Conservation (phyloP, 2,888 invertebrate species). For the Apamea crenata region DNA sequence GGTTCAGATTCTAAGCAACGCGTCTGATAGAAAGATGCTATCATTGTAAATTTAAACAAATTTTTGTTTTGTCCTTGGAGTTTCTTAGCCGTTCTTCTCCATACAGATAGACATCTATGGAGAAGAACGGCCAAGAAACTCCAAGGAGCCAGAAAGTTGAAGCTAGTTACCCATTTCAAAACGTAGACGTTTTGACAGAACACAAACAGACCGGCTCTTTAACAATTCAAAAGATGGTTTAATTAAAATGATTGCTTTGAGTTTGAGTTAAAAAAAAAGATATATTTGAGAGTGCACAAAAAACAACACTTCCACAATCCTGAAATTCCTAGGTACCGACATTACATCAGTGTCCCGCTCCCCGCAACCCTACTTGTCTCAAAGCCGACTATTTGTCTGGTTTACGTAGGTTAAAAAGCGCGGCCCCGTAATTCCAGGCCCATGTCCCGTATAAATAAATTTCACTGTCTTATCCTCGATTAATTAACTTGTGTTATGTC, state of each 20-base stretch:
- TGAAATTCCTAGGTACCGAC: background rate
- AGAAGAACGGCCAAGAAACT: too few relatives aligned
- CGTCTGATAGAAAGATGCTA: too few relatives aligned
- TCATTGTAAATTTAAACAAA: background rate
- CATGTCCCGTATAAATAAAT: constrained; percentile 73
- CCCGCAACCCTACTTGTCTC: constrained; percentile 60
- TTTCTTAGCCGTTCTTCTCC: background rate
- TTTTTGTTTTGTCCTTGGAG: background rate
- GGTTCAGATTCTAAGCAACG: background rate
- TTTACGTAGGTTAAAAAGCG: constrained; percentile 75
- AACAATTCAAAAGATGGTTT: background rate
- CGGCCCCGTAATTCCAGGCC: constrained; percentile 59
- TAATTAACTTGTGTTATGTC: constrained; percentile 76
- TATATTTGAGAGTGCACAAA: background rate
- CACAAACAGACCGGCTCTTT: too few relatives aligned
- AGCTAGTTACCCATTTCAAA: too few relatives aligned
- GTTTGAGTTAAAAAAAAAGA: background rate
- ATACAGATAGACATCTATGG: too few relatives aligned
- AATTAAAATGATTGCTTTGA: background rate
- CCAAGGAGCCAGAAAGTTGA: too few relatives aligned
- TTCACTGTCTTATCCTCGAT: constrained; percentile 73
- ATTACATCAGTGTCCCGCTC: background rate
- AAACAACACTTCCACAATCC: background rate
- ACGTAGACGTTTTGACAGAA: too few relatives aligned
- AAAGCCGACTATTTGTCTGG: constrained; percentile 75